Conservation (phyloP, 2,888 invertebrate species). For the Yponomeuta plumbellus region DNA sequence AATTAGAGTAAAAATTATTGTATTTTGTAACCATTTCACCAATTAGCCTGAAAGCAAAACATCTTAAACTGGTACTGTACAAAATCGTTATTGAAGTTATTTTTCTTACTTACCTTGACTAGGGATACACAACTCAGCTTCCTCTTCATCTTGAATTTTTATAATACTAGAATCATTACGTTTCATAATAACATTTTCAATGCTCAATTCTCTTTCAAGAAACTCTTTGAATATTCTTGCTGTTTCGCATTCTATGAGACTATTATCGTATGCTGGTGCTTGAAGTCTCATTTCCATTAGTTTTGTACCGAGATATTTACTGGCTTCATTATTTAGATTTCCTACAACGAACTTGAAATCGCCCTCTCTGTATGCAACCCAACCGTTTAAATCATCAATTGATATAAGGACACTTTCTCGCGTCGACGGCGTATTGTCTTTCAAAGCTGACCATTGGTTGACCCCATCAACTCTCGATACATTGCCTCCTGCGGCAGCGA, state of each 20-base stretch:
- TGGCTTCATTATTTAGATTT: slow-evolving; percentile 28
- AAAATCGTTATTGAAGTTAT: background rate
- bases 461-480: slow-evolving; percentile 72
- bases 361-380: slow-evolving; percentile 43
- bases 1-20: too few species aligned
- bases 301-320: slow-evolving; percentile 34
- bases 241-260: slow-evolving; percentile 36
- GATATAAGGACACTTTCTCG: slow-evolving; percentile 70
- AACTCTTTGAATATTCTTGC: slow-evolving; percentile 36
- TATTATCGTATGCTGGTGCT: slow-evolving; percentile 33
- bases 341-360: slow-evolving; percentile 47
- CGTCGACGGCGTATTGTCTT: slow-evolving; percentile 46
- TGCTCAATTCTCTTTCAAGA: slow-evolving; percentile 31
- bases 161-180: slow-evolving; percentile 30
- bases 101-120: slow-evolving; percentile 33
- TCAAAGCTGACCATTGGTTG: slow-evolving; percentile 78
- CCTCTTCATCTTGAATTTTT: slow-evolving; percentile 16
- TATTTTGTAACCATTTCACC: too few species aligned
- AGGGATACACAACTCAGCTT: slow-evolving; percentile 35
- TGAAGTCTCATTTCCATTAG: slow-evolving; percentile 28
- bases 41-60: background rate
- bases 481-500: slow-evolving; percentile 43
- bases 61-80: too few species aligned
- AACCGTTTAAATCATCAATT: slow-evolving; percentile 61
- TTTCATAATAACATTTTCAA: slow-evolving; percentile 30